Evolutionary conservation across 2,797 vertebrate genomes (phyloP).

Genomic region (Cryptoblepharus egeriae): DNA sequence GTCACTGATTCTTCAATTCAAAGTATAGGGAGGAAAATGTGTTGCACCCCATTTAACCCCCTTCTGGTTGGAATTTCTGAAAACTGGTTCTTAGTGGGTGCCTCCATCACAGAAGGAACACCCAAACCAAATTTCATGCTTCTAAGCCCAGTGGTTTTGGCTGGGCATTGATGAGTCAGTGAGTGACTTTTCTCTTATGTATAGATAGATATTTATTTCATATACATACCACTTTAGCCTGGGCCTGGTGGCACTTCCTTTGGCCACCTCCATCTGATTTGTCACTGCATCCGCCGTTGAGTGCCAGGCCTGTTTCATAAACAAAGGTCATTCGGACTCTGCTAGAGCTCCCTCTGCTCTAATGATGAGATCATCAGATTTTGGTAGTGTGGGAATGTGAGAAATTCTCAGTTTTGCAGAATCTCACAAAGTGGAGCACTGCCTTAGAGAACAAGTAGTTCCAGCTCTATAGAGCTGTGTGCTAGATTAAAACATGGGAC

Average conservation of each 20-base stretch:
- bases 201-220: background rate
- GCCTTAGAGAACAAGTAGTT: background rate
- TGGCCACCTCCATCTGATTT: background rate
- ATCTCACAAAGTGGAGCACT: background rate
- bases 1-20: too few species aligned
- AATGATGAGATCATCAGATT: background rate
- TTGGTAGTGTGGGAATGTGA: background rate
- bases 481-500: background rate
- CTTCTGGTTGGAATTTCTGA: too few species aligned
- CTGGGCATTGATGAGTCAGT: too few species aligned
- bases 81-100: too few species aligned
- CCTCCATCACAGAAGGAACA: too few species aligned
- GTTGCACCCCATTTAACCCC: too few species aligned
- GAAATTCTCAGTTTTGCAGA: background rate
- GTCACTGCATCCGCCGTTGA: background rate
- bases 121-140: too few species aligned
- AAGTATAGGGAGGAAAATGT: too few species aligned
- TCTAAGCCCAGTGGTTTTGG: too few species aligned
- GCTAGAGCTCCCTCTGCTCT: background rate
- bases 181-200: too few species aligned
- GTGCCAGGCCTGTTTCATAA: background rate
- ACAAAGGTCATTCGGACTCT: background rate
- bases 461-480: background rate
- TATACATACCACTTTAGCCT: background rate
- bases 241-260: background rate